Evolutionary conservation across 2,113 vertebrate genomes (phyloP), one percentile per base, ranked within the genome.

Genomic region (Mellivora capensis): DNA sequence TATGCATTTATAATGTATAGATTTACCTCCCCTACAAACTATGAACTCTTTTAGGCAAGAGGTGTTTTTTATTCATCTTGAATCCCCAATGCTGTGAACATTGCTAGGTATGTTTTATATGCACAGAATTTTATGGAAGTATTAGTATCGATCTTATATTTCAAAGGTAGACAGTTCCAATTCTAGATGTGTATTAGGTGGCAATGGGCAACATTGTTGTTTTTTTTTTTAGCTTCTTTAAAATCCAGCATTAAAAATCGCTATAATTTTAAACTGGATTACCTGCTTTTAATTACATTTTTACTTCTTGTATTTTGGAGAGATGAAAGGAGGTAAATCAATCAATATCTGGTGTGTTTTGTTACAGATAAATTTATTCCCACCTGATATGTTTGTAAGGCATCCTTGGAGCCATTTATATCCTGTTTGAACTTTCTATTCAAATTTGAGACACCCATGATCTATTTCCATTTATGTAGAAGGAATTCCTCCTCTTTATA

Each of bases 181-280:
- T 95, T 76, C 29, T 91, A 42, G 17, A 49, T 39, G 29, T 31
- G 23, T 7, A 0, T 88, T 71, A 76, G 13, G 23, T 54, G 13
- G 34, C 47, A 42, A 67, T 76, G 14, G 25, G 25, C 54, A 90
- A n/a, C 25, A 90, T 31, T 15, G 87, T n/a, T 92, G 21, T 39
- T 96, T 97, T 97, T 82, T 82, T 12, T 97, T 82, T 82, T 12
- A 76, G 9, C 2, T 14, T 84, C 37, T 94, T 89, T 87, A 62
- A 39, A 82, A 71, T 59, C 84, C 49, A 62, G 37, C 13, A 64
- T 84, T 90, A 90, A 94, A 90, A 62, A 76, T 83, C 12, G 23
- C 42, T 93, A 3, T 90, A 54, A 88, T 89, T 93, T 95, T 21
- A 91, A 93, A 39, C 7, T 52, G 27, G 17, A 86, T 77, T 82